Conservation (phyloP, 1,140 invertebrate genomes). For the Drosophila nigromelanica region DNA sequence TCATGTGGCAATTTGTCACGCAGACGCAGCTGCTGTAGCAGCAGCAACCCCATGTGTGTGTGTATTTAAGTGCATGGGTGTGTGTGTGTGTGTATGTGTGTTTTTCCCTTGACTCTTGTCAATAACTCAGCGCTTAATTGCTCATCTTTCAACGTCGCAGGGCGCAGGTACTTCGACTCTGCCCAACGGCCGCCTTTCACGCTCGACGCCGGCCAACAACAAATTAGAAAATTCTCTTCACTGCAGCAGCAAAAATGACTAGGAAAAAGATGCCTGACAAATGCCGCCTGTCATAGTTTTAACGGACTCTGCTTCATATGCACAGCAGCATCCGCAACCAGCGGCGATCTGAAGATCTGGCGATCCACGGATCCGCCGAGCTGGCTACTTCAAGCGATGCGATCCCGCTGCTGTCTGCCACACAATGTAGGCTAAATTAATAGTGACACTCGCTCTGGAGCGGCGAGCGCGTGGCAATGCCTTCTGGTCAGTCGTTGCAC, state of each 20-base stretch:
- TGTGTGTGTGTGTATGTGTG: slow-evolving; percentile 8
- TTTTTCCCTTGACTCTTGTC: slow-evolving; percentile 55
- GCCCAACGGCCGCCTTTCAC: slow-evolving; percentile 42
- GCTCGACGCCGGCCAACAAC: slow-evolving; percentile 32
- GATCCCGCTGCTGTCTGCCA: slow-evolving; percentile 15
- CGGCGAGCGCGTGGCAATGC: slow-evolving; percentile 38
- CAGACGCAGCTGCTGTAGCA: slow-evolving; percentile 44
- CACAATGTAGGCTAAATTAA: slow-evolving; percentile 77
- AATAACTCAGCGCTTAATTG: slow-evolving; percentile 80
- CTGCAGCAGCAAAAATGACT: not conserved
- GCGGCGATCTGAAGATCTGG: slow-evolving; percentile 2
- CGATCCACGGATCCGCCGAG: slow-evolving; percentile 5
- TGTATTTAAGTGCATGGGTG: too few relatives aligned
- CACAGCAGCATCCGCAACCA: slow-evolving; percentile 5
- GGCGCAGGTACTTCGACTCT: slow-evolving; percentile 15
- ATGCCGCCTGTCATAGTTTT: slow-evolving; percentile 60
- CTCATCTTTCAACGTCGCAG: slow-evolving; percentile 76
- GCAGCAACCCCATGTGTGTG: not conserved
- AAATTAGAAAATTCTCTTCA: slow-evolving; percentile 61
- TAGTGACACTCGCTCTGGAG: slow-evolving; percentile 67
- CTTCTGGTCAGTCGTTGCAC: slow-evolving; percentile 42
- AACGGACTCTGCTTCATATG: slow-evolving; percentile 48
- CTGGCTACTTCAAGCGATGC: too few relatives aligned
- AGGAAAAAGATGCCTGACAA: slow-evolving; percentile 42
- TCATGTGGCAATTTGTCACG: slow-evolving; percentile 75